Evolutionary conservation across 2,888 invertebrate species (phyloP), one percentile per base, ranked within the genome.

Genomic region (Papilio elwesi): DNA sequence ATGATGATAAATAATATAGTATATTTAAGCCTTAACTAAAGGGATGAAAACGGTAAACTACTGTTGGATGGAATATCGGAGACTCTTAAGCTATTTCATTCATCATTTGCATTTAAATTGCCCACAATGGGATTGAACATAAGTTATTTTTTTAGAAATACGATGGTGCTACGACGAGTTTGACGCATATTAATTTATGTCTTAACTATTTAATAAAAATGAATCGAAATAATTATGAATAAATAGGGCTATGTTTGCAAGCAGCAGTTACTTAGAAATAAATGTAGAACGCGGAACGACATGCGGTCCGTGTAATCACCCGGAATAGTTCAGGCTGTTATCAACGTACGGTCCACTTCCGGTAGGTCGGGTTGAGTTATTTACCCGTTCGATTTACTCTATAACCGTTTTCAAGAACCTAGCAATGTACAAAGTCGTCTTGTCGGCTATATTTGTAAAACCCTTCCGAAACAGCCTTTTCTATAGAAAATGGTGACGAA

Each of bases 281-380:
- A 38, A 57, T 38, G 2, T 57, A 57, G 57, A 38, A 57, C 38
- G 38, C 1, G 43, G 43, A 0, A 9, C 43, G 6, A 57, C 8
- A 57, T n/a, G 57, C 12, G 57, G 12, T 57, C 57, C 57, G 57
- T 57, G 36, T 38, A 57, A 57, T 57, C 57, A n/a, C 38, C 57
- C 57, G 57, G 57, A 57, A 57, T 57, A 7, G 57, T 57, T n/a
- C 57, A 57, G 38, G 38, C 38, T 57, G 57, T 57, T 57, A 57
- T 57, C 57, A 57, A 57, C 36, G 13, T 57, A 57, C n/a, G 57
- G 36, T 57, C 10, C 53, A 16, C 13, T 57, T 57, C 57, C 57
- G 57, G 57, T 57, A 12, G 36, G 57, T 36, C 57, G 57, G 57
- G 36, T 57, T 57, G 57, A 57, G 6, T 57, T 57, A 57, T 57